Evolutionary conservation across 2,113 vertebrate genomes (phyloP).

Genomic region (Macrotis lagotis): DNA sequence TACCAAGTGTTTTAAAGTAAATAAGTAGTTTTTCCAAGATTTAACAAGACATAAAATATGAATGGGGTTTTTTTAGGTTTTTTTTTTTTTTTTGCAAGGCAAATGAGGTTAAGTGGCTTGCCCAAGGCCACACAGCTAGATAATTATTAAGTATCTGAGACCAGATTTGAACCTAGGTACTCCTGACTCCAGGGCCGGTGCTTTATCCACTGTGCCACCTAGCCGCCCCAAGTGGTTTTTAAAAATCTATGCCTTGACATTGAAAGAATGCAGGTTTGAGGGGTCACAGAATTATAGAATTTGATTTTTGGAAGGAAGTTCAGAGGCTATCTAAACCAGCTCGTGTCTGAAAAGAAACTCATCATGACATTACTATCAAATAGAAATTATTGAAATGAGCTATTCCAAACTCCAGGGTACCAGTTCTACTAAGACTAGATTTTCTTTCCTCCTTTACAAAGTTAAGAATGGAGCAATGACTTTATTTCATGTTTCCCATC

Average conservation of each 20-base stretch:
- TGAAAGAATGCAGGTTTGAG: neutral
- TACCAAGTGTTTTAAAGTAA: neutral
- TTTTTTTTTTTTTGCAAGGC: too few species aligned
- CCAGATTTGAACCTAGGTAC: too few species aligned
- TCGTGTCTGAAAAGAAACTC: neutral
- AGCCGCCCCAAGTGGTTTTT: too few species aligned
- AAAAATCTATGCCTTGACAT: neutral
- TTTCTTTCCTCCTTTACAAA: neutral
- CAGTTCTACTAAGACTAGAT: neutral
- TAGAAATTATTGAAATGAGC: neutral
- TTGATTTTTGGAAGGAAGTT: neutral
- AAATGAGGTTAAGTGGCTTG: too few species aligned
- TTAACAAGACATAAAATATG: neutral
- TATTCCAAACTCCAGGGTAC: neutral
- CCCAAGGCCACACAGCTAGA: too few species aligned
- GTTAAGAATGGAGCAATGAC: neutral
- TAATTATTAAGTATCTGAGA: too few species aligned
- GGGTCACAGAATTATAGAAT: neutral
- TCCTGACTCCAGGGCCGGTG: too few species aligned
- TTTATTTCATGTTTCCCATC: neutral
- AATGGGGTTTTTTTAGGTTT: too few species aligned
- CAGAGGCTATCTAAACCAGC: neutral
- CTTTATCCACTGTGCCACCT: too few species aligned
- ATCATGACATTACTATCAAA: neutral
- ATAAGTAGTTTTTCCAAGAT: neutral